These are phyloP conservation scores for Lithophane ornitopus DNA, from an alignment of 2,888 invertebrate genomes.

Conservation along the genomic window DNA sequence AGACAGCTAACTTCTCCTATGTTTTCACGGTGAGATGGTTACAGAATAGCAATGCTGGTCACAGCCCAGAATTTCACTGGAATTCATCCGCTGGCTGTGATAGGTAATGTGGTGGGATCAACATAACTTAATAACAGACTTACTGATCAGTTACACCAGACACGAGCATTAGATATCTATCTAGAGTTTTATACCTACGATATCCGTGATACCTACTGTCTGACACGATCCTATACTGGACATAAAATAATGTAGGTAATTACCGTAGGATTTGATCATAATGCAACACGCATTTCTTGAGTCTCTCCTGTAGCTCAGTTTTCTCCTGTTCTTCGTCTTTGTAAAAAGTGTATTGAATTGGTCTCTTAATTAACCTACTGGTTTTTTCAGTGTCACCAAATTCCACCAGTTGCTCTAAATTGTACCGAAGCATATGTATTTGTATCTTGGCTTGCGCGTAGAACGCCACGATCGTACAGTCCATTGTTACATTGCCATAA, in stretches of 20 bases:
- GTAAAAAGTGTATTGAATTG: slow-evolving; percentile 53
- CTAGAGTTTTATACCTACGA: background rate
- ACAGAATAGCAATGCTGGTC: no score
- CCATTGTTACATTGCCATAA: slow-evolving; percentile 82
- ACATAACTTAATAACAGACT: background rate
- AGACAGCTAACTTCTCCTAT: no score
- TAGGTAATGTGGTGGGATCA: background rate
- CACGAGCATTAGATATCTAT: background rate
- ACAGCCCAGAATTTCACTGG: background rate
- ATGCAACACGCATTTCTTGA: slow-evolving; percentile 78
- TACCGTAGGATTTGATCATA: slow-evolving; percentile 80
- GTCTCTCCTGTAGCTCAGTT: slow-evolving; percentile 70
- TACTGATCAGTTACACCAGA: background rate
- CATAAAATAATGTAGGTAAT: background rate
- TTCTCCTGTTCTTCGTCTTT: slow-evolving; percentile 66
- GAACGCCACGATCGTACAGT: slow-evolving; percentile 83
- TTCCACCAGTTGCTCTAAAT: slow-evolving; percentile 78
- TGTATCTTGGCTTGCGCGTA: slow-evolving; percentile 82
- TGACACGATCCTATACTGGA: background rate
- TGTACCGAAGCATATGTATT: slow-evolving; percentile 79
- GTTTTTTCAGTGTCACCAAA: slow-evolving; percentile 48
- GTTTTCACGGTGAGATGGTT: no score
- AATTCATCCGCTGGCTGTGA: background rate
- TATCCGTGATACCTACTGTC: background rate
- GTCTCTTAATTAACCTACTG: slow-evolving; percentile 42